These are phyloP conservation scores for Gasteruption jaculator DNA, from an alignment of 2,888 invertebrate species.

Conservation along the genomic window DNA sequence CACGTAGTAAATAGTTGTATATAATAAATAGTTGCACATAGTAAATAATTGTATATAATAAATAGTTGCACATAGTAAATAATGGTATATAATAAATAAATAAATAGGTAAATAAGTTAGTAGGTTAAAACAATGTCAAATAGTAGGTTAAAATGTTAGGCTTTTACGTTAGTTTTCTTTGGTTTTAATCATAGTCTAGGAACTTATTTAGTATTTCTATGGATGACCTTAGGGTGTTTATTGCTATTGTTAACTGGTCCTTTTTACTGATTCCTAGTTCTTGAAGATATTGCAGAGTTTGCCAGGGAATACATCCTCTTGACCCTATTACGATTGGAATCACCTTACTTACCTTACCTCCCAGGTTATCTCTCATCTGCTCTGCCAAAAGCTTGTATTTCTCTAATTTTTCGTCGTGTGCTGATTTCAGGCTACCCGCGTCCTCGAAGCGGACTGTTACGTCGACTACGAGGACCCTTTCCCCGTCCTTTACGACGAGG, in stretches of 20 bases:
- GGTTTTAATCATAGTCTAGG: background rate
- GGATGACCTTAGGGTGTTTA: background rate
- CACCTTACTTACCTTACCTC: background rate
- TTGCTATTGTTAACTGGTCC: background rate
- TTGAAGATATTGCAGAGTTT: background rate
- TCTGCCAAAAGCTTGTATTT: constrained; percentile 7
- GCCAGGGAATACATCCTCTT: constrained; percentile 8
- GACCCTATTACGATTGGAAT: constrained; percentile 12
- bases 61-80: too few species aligned
- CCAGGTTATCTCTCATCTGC: background rate
- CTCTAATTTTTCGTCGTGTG: background rate
- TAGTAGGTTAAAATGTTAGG: too few species aligned
- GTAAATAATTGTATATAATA: too few species aligned
- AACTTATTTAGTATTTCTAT: background rate
- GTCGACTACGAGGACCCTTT: constrained; percentile 11
- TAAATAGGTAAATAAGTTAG: too few species aligned
- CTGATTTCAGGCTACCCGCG: background rate
- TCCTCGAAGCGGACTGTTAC: constrained; percentile 19
- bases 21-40: too few species aligned
- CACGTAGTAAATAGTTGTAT: too few species aligned
- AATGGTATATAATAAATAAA: too few species aligned
- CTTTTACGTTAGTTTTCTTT: too few species aligned
- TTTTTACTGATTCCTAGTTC: background rate
- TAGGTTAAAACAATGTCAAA: too few species aligned
- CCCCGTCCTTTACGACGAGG: constrained; percentile 9